Evolutionary conservation across 2,888 invertebrate genomes (phyloP), one percentile per base, ranked within the genome.

Genomic region (Calliscelio sp.): DNA sequence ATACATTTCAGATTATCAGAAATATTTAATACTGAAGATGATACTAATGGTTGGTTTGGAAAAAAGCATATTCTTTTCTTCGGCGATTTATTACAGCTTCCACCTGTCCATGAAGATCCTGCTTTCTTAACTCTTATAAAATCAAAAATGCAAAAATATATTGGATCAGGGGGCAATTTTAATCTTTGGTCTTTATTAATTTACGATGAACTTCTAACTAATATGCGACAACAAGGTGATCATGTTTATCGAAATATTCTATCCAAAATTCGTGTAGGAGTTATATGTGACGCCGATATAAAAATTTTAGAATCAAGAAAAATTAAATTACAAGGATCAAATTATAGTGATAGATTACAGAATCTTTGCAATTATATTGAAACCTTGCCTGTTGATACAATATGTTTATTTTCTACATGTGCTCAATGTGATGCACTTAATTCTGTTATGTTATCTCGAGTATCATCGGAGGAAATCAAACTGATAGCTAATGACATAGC

Each of bases 191-290:
- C 61, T 14, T 80, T 81, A 41, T 85, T 91, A 74, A 24, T 49
- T 11, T 91, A 90, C 53, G 89, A 88, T 24, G 89, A 90, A 85
- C 87, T 90, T n/a, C n/a, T n/a, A n/a, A n/a, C n/a, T n/a, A n/a
- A n/a, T n/a, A n/a, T n/a, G n/a, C n/a, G n/a, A n/a, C 88, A 88
- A 70, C 79, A 81, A 75, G 71, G 74, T 38, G 87, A 88, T 80
- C 16, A 59, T 38, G 44, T 77, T 55, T 90, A 89, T 84, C 53
- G 86, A 4, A 74, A 88, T 10, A 81, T 88, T 77, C 81, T 22
- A n/a, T n/a, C n/a, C n/a, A n/a, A n/a, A n/a, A n/a, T n/a, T n/a
- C n/a, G n/a, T n/a, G n/a, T n/a, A n/a, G 78, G 85, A 38, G 38
- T 57, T 49, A 10, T 78, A 8, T 38, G 32, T 3, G 10, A 53